These are phyloP conservation scores for Leptinotarsa juncta DNA, from an alignment of 2,888 invertebrate genomes.

Conservation along the genomic window DNA sequence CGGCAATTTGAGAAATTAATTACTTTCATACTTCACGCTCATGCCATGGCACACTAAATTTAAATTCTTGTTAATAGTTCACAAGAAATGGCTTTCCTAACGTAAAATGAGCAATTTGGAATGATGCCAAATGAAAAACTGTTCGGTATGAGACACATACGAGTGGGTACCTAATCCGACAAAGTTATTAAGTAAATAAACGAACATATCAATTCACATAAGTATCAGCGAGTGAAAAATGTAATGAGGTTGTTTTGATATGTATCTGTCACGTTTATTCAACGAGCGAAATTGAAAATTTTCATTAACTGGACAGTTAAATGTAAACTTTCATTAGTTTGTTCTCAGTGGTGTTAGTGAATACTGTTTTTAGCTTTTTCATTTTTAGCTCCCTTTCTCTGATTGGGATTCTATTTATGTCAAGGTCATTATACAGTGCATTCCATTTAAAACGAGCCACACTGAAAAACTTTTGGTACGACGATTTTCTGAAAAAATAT, in stretches of 20 bases:
- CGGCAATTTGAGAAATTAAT: slow-evolving; percentile 3
- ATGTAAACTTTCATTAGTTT: not conserved
- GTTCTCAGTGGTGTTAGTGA: not conserved
- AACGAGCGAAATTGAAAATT: not conserved
- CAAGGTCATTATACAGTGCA: too few species aligned
- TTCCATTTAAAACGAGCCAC: too few species aligned
- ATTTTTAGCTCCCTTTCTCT: too few species aligned
- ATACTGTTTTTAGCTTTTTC: too few species aligned
- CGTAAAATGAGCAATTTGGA: slow-evolving; percentile 15
- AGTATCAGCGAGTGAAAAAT: not conserved
- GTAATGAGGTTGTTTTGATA: not conserved
- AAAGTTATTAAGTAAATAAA: slow-evolving; percentile 18
- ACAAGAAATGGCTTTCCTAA: slow-evolving; percentile 8
- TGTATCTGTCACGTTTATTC: slow-evolving; percentile 6
- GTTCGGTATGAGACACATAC: slow-evolving; percentile 13
- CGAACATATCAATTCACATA: slow-evolving; percentile 5
- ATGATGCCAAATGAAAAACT: slow-evolving; percentile 7
- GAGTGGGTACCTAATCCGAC: not conserved
- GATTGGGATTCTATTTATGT: too few species aligned
- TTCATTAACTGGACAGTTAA: not conserved
- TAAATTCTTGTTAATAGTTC: slow-evolving; percentile 17
- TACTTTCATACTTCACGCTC: slow-evolving; percentile 1
- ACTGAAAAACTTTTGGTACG: too few species aligned
- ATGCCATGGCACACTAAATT: slow-evolving; percentile 9
- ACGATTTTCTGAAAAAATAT: too few species aligned